Evolutionary conservation across 2,113 vertebrate species (phyloP).

Genomic region (Miniopterus natalensis): DNA sequence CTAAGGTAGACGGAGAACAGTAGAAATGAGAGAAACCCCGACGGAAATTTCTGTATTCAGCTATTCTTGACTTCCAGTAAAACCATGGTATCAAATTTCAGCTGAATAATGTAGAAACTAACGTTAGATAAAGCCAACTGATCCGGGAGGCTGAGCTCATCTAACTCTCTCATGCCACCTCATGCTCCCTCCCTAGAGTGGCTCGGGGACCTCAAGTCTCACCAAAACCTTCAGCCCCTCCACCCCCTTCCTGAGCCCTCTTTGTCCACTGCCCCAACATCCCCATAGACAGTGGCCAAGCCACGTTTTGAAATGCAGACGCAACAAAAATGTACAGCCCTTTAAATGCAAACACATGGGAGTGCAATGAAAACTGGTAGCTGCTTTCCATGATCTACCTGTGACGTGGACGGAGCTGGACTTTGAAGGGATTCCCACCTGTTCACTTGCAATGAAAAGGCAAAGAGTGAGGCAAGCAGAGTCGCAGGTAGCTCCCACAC

Average conservation of each 20-base stretch:
- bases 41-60: background rate
- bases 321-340: background rate
- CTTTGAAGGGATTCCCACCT: too few relatives aligned
- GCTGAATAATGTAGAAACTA: background rate
- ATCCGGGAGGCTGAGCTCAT: background rate
- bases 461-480: background rate
- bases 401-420: background rate
- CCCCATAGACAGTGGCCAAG: background rate
- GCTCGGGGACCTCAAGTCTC: fast-evolving
- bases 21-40: background rate
- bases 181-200: background rate
- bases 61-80: background rate
- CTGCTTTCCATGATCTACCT: background rate
- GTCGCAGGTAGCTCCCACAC: background rate
- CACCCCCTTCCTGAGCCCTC: background rate
- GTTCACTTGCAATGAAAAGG: background rate
- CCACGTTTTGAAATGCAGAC: background rate
- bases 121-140: background rate
- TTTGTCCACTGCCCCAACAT: background rate
- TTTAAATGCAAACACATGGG: background rate
- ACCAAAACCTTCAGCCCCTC: background rate
- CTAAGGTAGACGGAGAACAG: background rate
- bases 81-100: background rate
- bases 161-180: background rate
- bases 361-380: background rate